Base-by-base conservation (phyloP, 2,113 vertebrate species). In the Anguilla rostrata region DNA sequence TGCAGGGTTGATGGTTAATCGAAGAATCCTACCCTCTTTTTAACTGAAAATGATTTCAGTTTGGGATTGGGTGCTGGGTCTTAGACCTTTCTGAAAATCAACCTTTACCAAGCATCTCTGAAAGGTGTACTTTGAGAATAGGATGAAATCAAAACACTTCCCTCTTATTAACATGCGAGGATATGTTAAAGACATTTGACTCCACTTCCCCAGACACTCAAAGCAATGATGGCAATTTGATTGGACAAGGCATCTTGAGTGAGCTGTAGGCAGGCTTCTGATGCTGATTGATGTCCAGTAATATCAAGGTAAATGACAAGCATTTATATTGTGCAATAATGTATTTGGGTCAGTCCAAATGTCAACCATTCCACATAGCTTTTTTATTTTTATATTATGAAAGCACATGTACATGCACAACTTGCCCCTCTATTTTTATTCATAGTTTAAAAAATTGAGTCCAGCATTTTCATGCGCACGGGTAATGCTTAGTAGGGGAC, bases 41-140 rank as follows among this genome's bases (percentile, higher is more conserved):
- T 83, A 75, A 83, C 46, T 83, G 29, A 53, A 75, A 83, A 40
- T 26, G 79, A 86, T 86, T 82, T 86, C 85, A 56, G 56, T 79
- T 81, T 86, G 85, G 75, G 46, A 20, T 75, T 46, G n/a, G 78
- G 56, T 39, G 20, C 49, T 82, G 79, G 56, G 75, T 46, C 1
- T 34, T 7, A 4, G 9, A n/a, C 39, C 29, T 43, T 86, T 82
- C 39, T 63, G 57, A 81, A 81, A 85, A 85, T 79, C 46, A 75
- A 80, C 78, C 56, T 75, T 39, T 53, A 85, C 80, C 84, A 85
- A 57, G 75, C 40, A n/a, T 78, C 41, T 39, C 66, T 60, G n/a
- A 84, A 78, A 84, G 84, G n/a, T 71, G 40, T 43, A 14, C 84
- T n/a, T 78, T 60, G n/a, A 18, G 26, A 63, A 71, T 18, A 20